Evolutionary conservation across 1,140 invertebrate genomes (phyloP), one percentile per base, ranked within the genome.

Genomic region (Anastrepha obliqua): DNA sequence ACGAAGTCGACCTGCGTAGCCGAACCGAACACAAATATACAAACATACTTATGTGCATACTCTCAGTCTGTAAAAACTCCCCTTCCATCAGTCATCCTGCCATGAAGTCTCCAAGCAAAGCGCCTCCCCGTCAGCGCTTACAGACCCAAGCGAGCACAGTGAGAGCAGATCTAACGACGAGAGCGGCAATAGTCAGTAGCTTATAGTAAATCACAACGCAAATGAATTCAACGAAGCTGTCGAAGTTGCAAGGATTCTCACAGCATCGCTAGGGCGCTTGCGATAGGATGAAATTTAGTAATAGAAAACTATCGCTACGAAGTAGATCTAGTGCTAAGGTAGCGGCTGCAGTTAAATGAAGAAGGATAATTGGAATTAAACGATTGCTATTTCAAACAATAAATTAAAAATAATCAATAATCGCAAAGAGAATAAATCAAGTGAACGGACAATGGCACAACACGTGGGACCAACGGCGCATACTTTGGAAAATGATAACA

Each of bases 81-180:
- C 47, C 47, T 81, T 29, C 47, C 47, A 81, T 8, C 47, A 81
- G 47, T 2, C 47, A 55, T 51, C 47, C 51, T 20, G 51, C 7
- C 51, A n/a, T 2, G 13, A 81, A 42, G 7, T 42, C 13, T 7
- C 8, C 29, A 74, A 20, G 17, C 17, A 58, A 29, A 55, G 74
- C n/a, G 74, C 74, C 74, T 55, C 47, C 74, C 47, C 74, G 47
- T 81, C 47, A 81, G 74, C 74, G 74, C 74, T 81, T 81, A 29
- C 74, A 81, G 74, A 81, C 74, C 74, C 74, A 81, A 55, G 8
- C 74, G 74, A 81, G 47, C 44, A 81, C 3, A 81, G n/a, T 81
- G 74, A 81, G 74, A 81, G 74, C 74, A 81, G 74, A 81, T 81
- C 74, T 81, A 81, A 81, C 20, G 74, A 51, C 17, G 47, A 81